Conservation (phyloP, 2,797 vertebrate species). For the Acanthis flammea region DNA sequence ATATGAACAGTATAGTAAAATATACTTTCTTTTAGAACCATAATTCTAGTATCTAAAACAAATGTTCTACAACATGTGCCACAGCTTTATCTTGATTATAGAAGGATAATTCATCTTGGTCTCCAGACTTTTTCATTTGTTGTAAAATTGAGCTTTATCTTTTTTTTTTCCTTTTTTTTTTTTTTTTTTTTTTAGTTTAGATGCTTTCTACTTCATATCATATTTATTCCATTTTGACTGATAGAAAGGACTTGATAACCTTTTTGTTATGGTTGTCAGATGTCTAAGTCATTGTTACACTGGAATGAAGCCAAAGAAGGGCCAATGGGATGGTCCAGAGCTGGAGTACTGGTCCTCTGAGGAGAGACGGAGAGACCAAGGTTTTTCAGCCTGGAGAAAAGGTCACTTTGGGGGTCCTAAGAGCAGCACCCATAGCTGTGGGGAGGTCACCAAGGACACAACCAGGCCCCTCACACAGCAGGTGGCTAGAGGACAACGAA, state of each 20-base stretch:
- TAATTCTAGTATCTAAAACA: not conserved
- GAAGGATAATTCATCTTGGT: not conserved
- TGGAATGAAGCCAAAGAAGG: not conserved
- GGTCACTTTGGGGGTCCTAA: rapidly evolving
- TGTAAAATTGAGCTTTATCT: not conserved
- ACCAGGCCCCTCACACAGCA: not conserved
- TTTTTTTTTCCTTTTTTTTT: too few species aligned
- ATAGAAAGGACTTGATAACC: not conserved
- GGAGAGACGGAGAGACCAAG: rapidly evolving
- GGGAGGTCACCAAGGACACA: not conserved
- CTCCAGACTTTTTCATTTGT: not conserved
- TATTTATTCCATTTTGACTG: not conserved
- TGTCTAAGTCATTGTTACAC: not conserved
- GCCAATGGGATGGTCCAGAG: not conserved
- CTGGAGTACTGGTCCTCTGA: not conserved
- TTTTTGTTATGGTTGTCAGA: not conserved
- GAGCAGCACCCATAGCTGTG: not conserved
- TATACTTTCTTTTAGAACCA: not conserved
- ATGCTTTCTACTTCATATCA: not conserved
- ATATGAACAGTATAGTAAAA: not conserved
- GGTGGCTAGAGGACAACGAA: not conserved
- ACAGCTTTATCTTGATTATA: not conserved
- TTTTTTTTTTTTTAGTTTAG: not conserved
- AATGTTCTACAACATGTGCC: not conserved
- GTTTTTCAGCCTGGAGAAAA: not conserved